Conservation (phyloP, 2,113 vertebrate species). For the Leptobrachium leishanense region DNA sequence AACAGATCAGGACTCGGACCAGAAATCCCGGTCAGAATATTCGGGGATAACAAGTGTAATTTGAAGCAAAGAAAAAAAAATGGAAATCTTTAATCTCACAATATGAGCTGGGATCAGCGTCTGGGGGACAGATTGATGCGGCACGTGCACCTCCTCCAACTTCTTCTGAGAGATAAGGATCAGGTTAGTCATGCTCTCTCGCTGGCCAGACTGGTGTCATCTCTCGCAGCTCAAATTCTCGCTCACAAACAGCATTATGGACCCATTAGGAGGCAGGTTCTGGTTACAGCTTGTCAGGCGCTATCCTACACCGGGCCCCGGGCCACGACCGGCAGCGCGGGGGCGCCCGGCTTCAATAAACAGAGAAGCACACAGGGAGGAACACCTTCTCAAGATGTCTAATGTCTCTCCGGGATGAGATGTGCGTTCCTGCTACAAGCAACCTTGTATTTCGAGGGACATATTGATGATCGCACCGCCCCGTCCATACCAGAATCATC, state of each 20-base stretch:
- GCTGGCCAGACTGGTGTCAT: conserved; percentile 57
- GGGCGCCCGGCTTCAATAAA: conserved; percentile 1
- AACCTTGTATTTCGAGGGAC: too few relatives aligned
- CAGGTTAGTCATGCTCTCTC: conserved; percentile 16
- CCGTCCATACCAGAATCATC: too few relatives aligned
- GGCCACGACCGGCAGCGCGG: neutral
- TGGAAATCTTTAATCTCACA: conserved; percentile 11
- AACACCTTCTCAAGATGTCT: conserved; percentile 4
- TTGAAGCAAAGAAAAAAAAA: neutral
- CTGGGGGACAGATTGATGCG: conserved; percentile 27
- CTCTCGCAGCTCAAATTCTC: conserved; percentile 64
- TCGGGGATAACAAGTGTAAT: conserved; percentile 5
- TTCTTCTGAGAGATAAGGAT: conserved; percentile 20
- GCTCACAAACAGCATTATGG: conserved; percentile 63
- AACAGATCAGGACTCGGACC: neutral
- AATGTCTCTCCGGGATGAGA: conserved; percentile 10
- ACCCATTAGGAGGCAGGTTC: conserved; percentile 60
- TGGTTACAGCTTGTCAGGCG: conserved; percentile 32
- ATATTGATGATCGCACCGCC: too few relatives aligned
- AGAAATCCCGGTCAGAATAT: conserved; percentile 8
- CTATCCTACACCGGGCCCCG: conserved; percentile 11
- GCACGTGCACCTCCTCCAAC: conserved; percentile 2
- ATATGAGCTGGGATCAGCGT: conserved; percentile 16
- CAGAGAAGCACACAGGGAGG: neutral
- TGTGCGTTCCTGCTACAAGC: conserved; percentile 23